phyloP scores from a whole-genome alignment of 1,140 invertebrate genomes.

The Drosophila bocki region DNA sequence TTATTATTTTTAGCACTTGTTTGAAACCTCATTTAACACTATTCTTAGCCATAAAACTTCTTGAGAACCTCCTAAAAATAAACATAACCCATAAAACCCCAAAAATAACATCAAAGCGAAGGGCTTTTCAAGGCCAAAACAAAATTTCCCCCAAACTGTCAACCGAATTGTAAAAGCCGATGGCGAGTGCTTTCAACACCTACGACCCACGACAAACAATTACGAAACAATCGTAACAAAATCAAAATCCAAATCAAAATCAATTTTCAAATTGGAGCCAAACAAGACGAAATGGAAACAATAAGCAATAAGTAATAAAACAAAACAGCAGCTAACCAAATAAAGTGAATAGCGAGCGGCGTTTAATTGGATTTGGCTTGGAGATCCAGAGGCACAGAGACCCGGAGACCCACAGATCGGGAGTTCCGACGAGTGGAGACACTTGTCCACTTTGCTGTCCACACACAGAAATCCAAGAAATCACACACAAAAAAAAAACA shows the following conservation, averaged over 20 bases:
- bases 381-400: constrained; percentile 14
- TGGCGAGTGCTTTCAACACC: constrained; percentile 65
- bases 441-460: constrained; percentile 68
- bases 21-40: background rate
- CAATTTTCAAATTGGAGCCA: constrained; percentile 72
- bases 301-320: constrained; percentile 45
- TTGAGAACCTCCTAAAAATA: constrained; percentile 12
- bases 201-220: constrained; percentile 53
- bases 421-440: constrained; percentile 36
- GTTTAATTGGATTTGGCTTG: constrained; percentile 53
- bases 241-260: constrained; percentile 37
- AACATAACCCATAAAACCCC: background rate
- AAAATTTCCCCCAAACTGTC: constrained; percentile 53
- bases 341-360: constrained; percentile 46
- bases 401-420: constrained; percentile 20
- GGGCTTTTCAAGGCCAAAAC: constrained; percentile 60
- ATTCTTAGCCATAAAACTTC: constrained; percentile 17
- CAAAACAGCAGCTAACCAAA: constrained; percentile 68
- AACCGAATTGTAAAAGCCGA: constrained; percentile 33
- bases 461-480: constrained; percentile 52
- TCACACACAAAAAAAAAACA: constrained; percentile 1
- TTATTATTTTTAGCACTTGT: no score
- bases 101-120: constrained; percentile 33
- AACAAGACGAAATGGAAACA: constrained; percentile 43
- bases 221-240: constrained; percentile 74